A percentile compares a stretch with the other conserved stretches of the same genome.
phyloP scores from a whole-genome alignment of 2,113 vertebrate genomes.

The Phyllopteryx taeniolatus region DNA sequence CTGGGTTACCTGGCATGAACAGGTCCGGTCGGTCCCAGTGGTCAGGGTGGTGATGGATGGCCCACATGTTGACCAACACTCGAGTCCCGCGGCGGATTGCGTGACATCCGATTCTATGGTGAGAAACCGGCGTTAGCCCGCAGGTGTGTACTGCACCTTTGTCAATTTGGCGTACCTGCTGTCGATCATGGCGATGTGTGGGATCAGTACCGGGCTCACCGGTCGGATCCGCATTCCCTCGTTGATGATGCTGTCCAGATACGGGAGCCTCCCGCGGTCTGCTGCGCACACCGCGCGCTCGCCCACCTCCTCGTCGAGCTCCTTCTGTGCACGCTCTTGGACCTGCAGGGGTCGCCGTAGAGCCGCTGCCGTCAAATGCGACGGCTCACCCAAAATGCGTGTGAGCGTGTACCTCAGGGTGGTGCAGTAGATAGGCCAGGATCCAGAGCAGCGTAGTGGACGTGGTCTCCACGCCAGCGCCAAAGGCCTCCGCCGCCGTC shows the following conservation, averaged over 20 bases:
- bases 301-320: slow-evolving; percentile 71
- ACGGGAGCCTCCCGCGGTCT: slow-evolving; percentile 65
- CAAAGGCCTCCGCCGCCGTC: slow-evolving; percentile 70
- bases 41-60: slow-evolving; percentile 72
- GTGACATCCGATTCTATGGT: slow-evolving; percentile 63
- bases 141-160: background rate
- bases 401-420: slow-evolving; percentile 54
- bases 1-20: slow-evolving; percentile 54
- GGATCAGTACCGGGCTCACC: slow-evolving; percentile 75
- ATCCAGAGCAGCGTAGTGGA: slow-evolving; percentile 76
- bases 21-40: slow-evolving; percentile 71
- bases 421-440: slow-evolving; percentile 71
- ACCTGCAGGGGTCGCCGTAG: slow-evolving; percentile 42
- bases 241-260: slow-evolving; percentile 72
- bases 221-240: slow-evolving; percentile 78
- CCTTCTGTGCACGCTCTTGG: slow-evolving; percentile 68
- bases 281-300: slow-evolving; percentile 51
- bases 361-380: background rate
- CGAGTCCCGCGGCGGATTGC: slow-evolving; percentile 61
- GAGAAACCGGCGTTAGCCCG: background rate
- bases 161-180: slow-evolving; percentile 50
- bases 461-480: slow-evolving; percentile 73
- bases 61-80: slow-evolving; percentile 79
- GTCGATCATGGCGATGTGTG: slow-evolving; percentile 71
- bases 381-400: background rate